These are phyloP conservation scores for Amblyteles armatorius DNA, from an alignment of 2,888 invertebrate species.

Conservation along the genomic window DNA sequence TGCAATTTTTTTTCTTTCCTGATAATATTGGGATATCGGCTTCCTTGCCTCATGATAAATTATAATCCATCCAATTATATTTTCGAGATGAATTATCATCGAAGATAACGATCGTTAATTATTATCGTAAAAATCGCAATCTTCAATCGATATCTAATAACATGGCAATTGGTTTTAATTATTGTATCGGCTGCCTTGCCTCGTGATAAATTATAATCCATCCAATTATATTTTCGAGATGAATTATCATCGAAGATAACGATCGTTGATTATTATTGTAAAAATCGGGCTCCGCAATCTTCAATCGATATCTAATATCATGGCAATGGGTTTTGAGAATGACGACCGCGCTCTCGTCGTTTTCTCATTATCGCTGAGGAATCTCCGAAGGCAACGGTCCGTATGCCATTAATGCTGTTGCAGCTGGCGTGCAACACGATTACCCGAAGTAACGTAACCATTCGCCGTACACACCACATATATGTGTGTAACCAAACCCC, in stretches of 20 bases:
- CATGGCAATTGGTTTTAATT: not conserved
- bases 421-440: slow-evolving; percentile 32
- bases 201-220: not conserved
- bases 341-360: not conserved
- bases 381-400: slow-evolving; percentile 1
- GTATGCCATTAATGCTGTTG: slow-evolving; percentile 24
- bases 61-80: not conserved
- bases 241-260: not conserved
- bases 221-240: not conserved
- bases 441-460: slow-evolving; percentile 32
- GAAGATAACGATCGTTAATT: not conserved
- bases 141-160: not conserved
- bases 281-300: not conserved
- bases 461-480: not conserved
- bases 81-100: not conserved
- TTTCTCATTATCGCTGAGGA: slow-evolving; percentile 22
- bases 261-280: not conserved
- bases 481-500: not conserved
- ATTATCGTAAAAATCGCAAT: not conserved
- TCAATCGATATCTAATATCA: not conserved
- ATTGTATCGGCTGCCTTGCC: not conserved
- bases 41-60: not conserved
- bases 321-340: not conserved
- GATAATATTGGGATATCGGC: not conserved
- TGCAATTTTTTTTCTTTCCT: not conserved